Conservation (phyloP, 2,113 vertebrate species). For the Triplophysa tibetana region DNA sequence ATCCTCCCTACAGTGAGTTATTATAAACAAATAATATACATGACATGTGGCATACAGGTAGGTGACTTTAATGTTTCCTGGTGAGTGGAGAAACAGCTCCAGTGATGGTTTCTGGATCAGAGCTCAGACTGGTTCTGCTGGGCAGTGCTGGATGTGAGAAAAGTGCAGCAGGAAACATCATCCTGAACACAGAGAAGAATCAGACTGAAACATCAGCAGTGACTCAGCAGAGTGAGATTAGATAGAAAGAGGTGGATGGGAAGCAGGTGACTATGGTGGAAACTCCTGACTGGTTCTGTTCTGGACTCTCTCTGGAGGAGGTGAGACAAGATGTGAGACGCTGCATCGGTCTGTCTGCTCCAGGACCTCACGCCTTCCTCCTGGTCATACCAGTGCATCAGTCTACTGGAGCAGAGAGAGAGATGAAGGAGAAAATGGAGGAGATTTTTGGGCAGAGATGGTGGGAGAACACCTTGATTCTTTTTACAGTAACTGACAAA, state of each 20-base stretch:
- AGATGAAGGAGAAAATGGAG: not conserved
- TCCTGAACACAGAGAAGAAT: not conserved
- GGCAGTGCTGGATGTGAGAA: not conserved
- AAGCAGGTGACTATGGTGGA: not conserved
- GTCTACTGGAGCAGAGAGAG: not conserved
- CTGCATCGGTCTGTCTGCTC: not conserved
- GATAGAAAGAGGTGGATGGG: not conserved
- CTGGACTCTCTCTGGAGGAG: slow-evolving; percentile 30
- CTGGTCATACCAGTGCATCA: not conserved
- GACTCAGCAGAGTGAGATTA: not conserved
- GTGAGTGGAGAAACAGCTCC: not conserved
- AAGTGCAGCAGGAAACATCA: not conserved
- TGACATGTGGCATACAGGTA: no score
- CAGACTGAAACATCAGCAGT: not conserved
- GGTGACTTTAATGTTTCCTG: no score
- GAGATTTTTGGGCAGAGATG: not conserved
- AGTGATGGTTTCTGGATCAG: not conserved
- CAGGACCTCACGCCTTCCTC: not conserved
- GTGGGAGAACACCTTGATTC: not conserved
- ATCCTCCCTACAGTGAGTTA: no score
- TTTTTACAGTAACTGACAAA: not conserved
- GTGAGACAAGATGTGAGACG: not conserved
- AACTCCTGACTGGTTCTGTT: slow-evolving; percentile 37
- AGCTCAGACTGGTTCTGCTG: not conserved
- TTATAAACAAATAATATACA: no score